phyloP scores from a whole-genome alignment of 2,797 vertebrate genomes.

The Rhinatrema bivittatum region DNA sequence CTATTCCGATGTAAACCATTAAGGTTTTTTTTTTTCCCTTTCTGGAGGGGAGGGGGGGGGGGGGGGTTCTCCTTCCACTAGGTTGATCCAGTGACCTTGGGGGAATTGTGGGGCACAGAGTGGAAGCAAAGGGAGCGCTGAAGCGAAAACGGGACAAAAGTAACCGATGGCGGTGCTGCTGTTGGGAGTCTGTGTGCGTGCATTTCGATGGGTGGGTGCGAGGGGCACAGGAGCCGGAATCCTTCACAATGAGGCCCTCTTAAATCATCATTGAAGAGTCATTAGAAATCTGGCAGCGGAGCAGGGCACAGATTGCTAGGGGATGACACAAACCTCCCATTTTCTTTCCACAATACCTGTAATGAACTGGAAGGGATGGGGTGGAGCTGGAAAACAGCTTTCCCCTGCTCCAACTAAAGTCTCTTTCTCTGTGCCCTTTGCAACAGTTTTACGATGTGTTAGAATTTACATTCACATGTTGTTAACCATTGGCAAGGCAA shows the following conservation, averaged over 20 bases:
- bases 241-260: slow-evolving; percentile 43
- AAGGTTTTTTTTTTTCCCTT: too few species aligned
- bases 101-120: slow-evolving; percentile 11
- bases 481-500: slow-evolving; percentile 77
- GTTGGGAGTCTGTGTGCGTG: neutral
- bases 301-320: slow-evolving; percentile 72
- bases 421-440: slow-evolving; percentile 49
- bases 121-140: neutral
- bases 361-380: slow-evolving; percentile 72
- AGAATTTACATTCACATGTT: slow-evolving; percentile 77
- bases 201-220: neutral
- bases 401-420: slow-evolving; percentile 44
- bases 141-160: slow-evolving; percentile 29
- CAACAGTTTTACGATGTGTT: slow-evolving; percentile 65
- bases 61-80: neutral
- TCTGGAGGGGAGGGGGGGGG: too few species aligned
- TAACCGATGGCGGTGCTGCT: neutral
- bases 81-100: slow-evolving; percentile 37
- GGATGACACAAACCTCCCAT: slow-evolving; percentile 56
- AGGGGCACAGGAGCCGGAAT: slow-evolving; percentile 20
- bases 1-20: neutral
- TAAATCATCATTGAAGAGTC: slow-evolving; percentile 83
- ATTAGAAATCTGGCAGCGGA: slow-evolving; percentile 77
- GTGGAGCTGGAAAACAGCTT: slow-evolving; percentile 66
- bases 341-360: slow-evolving; percentile 74